These are phyloP conservation scores for Caenorhabditis macrosperma DNA, from an alignment of 2,888 invertebrate species.

Conservation along the genomic window DNA sequence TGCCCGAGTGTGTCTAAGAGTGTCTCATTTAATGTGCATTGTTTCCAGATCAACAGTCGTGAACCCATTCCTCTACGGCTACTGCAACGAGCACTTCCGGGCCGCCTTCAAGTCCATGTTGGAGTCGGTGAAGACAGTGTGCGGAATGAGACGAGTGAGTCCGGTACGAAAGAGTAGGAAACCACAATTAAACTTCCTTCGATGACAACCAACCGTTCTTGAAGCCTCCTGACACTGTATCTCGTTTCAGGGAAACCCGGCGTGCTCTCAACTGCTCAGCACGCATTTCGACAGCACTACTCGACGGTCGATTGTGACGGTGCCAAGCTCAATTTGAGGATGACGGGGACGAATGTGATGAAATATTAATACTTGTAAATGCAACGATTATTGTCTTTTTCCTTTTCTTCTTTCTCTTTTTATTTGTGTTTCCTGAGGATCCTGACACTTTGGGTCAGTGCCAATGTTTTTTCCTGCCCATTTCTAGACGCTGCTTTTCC, in stretches of 20 bases:
- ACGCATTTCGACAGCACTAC: slow-evolving; percentile 48
- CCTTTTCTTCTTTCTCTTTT: not conserved
- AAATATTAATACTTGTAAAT: not conserved
- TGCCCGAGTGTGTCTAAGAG: not conserved
- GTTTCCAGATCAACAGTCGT: slow-evolving; percentile 73
- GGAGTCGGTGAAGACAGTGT: slow-evolving; percentile 44
- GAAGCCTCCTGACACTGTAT: not conserved
- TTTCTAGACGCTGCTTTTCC: slow-evolving; percentile 5
- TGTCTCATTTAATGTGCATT: not conserved
- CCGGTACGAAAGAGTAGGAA: slow-evolving; percentile 23
- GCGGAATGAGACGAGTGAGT: slow-evolving; percentile 49
- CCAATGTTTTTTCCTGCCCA: not conserved
- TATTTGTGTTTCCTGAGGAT: not conserved
- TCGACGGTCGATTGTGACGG: slow-evolving; percentile 26
- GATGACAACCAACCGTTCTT: no score
- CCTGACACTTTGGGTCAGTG: not conserved
- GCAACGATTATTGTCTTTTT: not conserved
- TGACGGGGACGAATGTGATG: not conserved
- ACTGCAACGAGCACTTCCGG: slow-evolving; percentile 78
- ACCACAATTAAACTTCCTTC: slow-evolving; percentile 6
- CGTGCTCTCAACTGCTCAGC: slow-evolving; percentile 44
- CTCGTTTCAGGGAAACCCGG: slow-evolving; percentile 39
- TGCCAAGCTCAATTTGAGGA: slow-evolving; percentile 51
- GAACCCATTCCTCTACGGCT: slow-evolving; percentile 77
- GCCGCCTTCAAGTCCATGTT: slow-evolving; percentile 73